Base-by-base conservation (phyloP, 2,113 vertebrate species). In the Circaetus cinerascens region DNA sequence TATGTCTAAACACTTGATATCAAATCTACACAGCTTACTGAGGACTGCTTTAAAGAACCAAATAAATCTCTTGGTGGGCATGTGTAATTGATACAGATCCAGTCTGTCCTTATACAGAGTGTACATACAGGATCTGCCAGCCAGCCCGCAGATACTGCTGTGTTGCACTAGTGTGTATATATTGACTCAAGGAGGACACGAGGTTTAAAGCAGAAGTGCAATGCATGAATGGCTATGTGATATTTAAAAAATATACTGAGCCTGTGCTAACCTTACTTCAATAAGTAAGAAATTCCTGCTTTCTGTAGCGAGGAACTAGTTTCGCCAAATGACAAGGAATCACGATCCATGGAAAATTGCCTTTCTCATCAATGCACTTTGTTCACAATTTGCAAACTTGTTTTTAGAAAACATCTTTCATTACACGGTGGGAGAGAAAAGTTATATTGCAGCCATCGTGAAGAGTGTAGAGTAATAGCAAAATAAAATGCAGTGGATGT, bases 1-100 rank as follows among this genome's bases (percentile, higher is more conserved):
- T 95, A 1, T 69, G 27, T 92, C 93, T 94, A 94, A 87, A 66
- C 77, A 59, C 51, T 95, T 80, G 66, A 63, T 96, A 66, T 48
- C 62, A 95, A 95, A 90, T 56, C 43, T 60, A 3, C n/a, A 27
- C 56, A 85, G 40, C 48, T 96, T 67, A 57, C 86, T 60, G 29
- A 86, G 46, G 21, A 92, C 76, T n/a, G 92, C 23, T 94, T 36
- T 55, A 40, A 72, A 51, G 68, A 88, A 66, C 7, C 48, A 87
- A 30, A 72, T 56, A 67, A 63, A 60, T 40, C 53, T 71, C 68
- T 50, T 46, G 1, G n/a, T 21, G 80, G 26, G 45, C 25, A 15
- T 13, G n/a, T 14, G 8, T 66, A 12, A 12, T 10, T 41, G 41
- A 5, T 16, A 21, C 0, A 38, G 63, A 36, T 13, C 3, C 0